Conservation (phyloP, 2,888 invertebrate genomes). For the Rhopalosiphum nymphaeae region DNA sequence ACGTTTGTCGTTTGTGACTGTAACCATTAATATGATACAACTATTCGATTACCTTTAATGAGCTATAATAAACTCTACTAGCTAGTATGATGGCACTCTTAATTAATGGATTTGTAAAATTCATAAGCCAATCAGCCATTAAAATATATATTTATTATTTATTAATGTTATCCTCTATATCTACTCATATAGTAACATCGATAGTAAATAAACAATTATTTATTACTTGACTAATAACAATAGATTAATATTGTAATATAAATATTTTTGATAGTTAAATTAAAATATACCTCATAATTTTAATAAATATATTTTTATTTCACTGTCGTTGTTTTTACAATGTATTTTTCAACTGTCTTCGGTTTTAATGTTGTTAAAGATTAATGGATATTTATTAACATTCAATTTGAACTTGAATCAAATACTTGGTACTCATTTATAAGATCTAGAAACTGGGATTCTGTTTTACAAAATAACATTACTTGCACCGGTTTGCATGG, state of each 20-base stretch:
- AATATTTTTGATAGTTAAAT: neutral
- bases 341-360: neutral
- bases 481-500: neutral
- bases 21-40: neutral
- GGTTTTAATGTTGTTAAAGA: neutral
- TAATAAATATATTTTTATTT: neutral
- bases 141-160: neutral
- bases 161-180: neutral
- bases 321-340: neutral
- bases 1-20: neutral
- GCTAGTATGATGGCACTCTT: neutral
- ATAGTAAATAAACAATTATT: neutral
- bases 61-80: neutral
- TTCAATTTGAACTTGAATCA: neutral
- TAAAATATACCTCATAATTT: neutral
- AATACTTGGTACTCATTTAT: neutral
- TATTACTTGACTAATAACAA: neutral
- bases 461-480: neutral
- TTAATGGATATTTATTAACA: neutral
- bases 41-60: slow-evolving; percentile 21
- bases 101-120: neutral
- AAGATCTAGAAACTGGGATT: neutral
- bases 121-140: neutral
- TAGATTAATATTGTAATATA: neutral
- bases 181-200: neutral